Evolutionary conservation across 2,113 vertebrate species (phyloP), one percentile per base, ranked within the genome.

Genomic region (Psettodes erumei): DNA sequence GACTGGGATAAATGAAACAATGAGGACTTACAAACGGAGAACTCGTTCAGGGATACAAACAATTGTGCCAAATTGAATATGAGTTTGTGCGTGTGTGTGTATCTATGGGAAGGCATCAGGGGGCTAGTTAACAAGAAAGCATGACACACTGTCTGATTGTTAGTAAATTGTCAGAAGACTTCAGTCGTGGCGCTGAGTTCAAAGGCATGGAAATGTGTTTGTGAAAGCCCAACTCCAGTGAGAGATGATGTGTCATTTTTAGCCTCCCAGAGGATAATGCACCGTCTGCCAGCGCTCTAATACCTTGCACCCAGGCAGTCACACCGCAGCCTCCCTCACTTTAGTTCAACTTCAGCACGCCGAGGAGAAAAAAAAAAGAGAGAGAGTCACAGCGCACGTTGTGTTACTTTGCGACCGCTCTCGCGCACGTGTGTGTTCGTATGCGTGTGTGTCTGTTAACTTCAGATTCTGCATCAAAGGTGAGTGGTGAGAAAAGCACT

Each of bases 131-230:
- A 84, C 75, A 81, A 83, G 75, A 79, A 84, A 74, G 35, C 65
- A 43, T 77, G 77, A 86, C 82, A 82, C 75, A 28, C 42, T 65
- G 71, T 79, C 56, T 71, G 62, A 88, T 85, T 83, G 87, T 86
- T 84, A 33, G 76, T 79, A 75, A 86, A 86, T 73, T 89, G 85
- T 86, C 88, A 86, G 77, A 71, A 76, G 64, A 71, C 69, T 68
- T 82, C 80, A 81, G 71, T 58, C 28, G 55, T 64, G 74, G 47
- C 71, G 77, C 60, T 19, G 45, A 77, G 81, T 89, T 89, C 86
- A 90, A 91, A 90, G 87, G 43, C 48, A 91, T 84, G 81, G 78
- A 86, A 87, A 90, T 88, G 81, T 75, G 71, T 84, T 84, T 77
- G 76, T 79, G 75, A 77, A 84, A 81, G 73, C 85, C 48, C 48